Conservation (phyloP, 2,888 invertebrate genomes). For the Trachelus tabidus region DNA sequence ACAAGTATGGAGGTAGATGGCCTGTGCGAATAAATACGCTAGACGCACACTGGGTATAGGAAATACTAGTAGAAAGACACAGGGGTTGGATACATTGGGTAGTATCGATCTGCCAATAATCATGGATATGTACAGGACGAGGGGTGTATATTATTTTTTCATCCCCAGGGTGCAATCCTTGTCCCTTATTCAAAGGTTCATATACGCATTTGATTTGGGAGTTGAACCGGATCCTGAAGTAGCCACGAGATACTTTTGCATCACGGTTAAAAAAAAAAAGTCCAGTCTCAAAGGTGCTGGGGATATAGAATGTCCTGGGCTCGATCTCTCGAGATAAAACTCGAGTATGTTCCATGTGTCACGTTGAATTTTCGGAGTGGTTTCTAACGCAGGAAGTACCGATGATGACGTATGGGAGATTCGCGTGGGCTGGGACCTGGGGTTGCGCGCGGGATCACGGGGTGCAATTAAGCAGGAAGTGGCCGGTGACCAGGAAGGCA, state of each 20-base stretch:
- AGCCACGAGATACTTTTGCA: not conserved
- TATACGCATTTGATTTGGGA: not conserved
- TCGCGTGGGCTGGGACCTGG: constrained; percentile 16
- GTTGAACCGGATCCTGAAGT: not conserved
- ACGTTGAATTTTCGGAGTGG: not conserved
- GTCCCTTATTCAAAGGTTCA: not conserved
- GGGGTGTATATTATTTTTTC: not conserved
- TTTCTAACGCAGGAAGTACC: not conserved
- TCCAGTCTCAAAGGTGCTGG: not conserved
- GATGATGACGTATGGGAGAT: constrained; percentile 23
- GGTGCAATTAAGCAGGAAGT: constrained; percentile 30
- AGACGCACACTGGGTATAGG: not conserved
- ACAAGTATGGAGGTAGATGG: not conserved
- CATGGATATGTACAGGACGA: not conserved
- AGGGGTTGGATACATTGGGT: not conserved
- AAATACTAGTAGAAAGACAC: not conserved
- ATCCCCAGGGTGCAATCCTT: not conserved
- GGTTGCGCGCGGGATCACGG: constrained; percentile 13
- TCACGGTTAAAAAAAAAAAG: not conserved
- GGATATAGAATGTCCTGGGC: not conserved
- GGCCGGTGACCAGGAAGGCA: constrained; percentile 1
- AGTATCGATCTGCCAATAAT: not conserved
- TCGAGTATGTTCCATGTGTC: not conserved
- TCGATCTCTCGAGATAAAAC: not conserved
- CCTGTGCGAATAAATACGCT: not conserved